These are phyloP conservation scores for honey bee (Apis mellifera) DNA, from an alignment of 1,140 invertebrate genomes.

Conservation along the genomic window Amel_HAv3.1 CM009936.2:8317001-8317500, in stretches of 20 bases:
- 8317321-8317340: constrained; percentile 70
- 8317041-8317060: constrained; percentile 41
- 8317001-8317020: constrained; percentile 53
- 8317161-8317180: background rate
- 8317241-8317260: constrained; percentile 42
- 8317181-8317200: background rate
- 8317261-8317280: constrained; percentile 41
- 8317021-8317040: constrained; percentile 44
- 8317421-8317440: constrained; percentile 19
- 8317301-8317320: constrained; percentile 76
- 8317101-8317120: no score
- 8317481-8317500: constrained; percentile 37
- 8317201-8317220: no score
- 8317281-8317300: constrained; percentile 74
- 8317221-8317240: background rate
- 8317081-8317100: no score
- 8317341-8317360: constrained; percentile 78
- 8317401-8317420: background rate
- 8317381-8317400: constrained; percentile 26
- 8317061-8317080: constrained; percentile 8
- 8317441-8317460: constrained; percentile 57
- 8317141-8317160: constrained; percentile 41
- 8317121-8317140: constrained; percentile 23
- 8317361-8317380: constrained; percentile 51
- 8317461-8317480: constrained; percentile 40